Conservation (phyloP, 2,797 vertebrate species). For the Aldrovandia affinis region DNA sequence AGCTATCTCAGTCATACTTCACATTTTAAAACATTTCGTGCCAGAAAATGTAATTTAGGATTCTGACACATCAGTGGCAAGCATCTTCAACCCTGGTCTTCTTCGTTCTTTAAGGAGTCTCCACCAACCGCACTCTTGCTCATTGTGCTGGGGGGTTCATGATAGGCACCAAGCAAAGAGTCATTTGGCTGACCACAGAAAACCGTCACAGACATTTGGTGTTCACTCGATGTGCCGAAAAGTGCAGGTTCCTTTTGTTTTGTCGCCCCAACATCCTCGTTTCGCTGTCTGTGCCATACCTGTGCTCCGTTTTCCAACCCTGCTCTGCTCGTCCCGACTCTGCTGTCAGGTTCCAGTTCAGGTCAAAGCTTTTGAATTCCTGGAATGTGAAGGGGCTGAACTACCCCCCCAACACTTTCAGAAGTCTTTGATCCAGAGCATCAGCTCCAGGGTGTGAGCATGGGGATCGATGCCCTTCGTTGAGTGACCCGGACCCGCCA, state of each 20-base stretch:
- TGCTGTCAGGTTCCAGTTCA: background rate
- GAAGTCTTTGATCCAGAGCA: constrained; percentile 51
- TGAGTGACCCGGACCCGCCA: constrained; percentile 22
- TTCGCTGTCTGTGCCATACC: constrained; percentile 13
- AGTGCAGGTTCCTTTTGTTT: background rate
- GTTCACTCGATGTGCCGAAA: too few species aligned
- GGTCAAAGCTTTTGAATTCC: background rate
- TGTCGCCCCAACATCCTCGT: background rate
- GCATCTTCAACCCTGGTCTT: background rate
- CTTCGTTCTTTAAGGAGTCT: background rate
- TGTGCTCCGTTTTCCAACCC: background rate
- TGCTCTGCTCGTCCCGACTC: constrained; percentile 40
- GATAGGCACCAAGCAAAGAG: background rate
- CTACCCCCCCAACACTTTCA: constrained; percentile 51
- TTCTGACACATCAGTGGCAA: too few species aligned
- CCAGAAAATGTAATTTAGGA: background rate
- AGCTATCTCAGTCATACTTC: background rate
- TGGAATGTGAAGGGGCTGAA: background rate
- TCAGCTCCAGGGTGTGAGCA: background rate
- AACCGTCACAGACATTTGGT: too few species aligned
- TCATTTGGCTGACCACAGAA: too few species aligned
- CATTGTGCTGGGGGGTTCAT: background rate
- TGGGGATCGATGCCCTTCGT: background rate
- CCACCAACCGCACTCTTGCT: background rate
- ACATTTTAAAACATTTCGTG: background rate